Conservation (phyloP, 2,888 invertebrate genomes). For the Beris chalybata region DNA sequence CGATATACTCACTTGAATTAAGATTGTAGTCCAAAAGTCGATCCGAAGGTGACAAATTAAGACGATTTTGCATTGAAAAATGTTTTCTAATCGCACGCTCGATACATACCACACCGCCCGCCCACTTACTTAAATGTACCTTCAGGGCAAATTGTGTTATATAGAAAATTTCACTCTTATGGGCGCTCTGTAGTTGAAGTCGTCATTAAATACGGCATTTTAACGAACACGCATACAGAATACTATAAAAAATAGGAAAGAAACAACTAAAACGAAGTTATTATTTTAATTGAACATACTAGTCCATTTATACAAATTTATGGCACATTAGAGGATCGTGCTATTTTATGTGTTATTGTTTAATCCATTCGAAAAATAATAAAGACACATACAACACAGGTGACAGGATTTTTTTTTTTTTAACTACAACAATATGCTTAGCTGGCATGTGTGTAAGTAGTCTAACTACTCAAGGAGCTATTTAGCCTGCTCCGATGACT, state of each 20-base stretch:
- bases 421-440: too few species aligned
- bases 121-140: conserved; percentile 29
- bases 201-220: too few species aligned
- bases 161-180: conserved; percentile 25
- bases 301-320: conserved; percentile 35
- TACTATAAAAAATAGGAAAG: conserved; percentile 8
- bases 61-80: conserved; percentile 37
- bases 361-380: neutral
- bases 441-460: too few species aligned
- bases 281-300: conserved; percentile 23
- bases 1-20: conserved; percentile 21
- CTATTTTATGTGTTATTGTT: neutral
- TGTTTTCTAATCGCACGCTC: conserved; percentile 31
- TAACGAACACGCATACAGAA: neutral
- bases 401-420: too few species aligned
- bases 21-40: conserved; percentile 14
- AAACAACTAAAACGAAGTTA: conserved; percentile 24
- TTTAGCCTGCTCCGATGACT: too few species aligned
- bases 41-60: conserved; percentile 38
- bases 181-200: too few species aligned
- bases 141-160: neutral
- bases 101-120: conserved; percentile 29
- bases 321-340: conserved; percentile 35
- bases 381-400: too few species aligned
- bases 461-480: too few species aligned